Base-by-base conservation (phyloP, 2,888 invertebrate genomes). In the Chalcosyrphus nemorum region DNA sequence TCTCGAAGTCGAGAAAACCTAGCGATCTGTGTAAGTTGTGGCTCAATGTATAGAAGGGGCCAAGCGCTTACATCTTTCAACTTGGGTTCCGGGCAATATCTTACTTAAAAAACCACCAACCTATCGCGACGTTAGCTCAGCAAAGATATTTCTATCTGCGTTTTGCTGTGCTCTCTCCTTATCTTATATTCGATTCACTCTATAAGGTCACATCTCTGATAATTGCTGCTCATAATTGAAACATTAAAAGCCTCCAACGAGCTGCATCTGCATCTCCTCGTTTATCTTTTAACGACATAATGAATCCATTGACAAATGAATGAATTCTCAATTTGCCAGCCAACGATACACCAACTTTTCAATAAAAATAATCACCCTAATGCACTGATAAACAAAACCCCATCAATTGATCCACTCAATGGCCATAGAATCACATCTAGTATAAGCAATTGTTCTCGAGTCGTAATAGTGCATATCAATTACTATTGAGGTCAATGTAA, bases 401-500 rank as follows among this genome's bases (percentile, higher is more conserved):
- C 59, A 56, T 74, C 54, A 74, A 74, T 74, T 74, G 74, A 74
- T 45, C 74, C 35, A 45, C 15, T 41, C 47, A 47, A 41, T 61
- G 74, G 41, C 54, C 35, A 35, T 63, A 63, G 54, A 70, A 9
- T 21, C 13, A 15, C 45, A 17, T 35, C 1, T 27, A 41, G 38
- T 32, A 5, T 11, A 32, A 32, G 47, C 59, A 72, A 50, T 70
- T 52, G 50, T 24, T 19, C n/a, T n/a, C 29, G 47, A 66, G 50
- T 76, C 66, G 57, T 66, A 35, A 59, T 76, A 76, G 50, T 50
- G 75, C 66, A 76, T 71, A 76, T 81, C 81, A 81, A 82, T 68
- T 81, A 66, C 29, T 57, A 76, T 82, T 82, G 65, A 71, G 81
- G 81, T 77, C 81, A 82, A 77, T 77, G 56, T 72, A 61, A 61